Base-by-base conservation (phyloP, 2,888 invertebrate species). In the Strigamia transsilvanica region DNA sequence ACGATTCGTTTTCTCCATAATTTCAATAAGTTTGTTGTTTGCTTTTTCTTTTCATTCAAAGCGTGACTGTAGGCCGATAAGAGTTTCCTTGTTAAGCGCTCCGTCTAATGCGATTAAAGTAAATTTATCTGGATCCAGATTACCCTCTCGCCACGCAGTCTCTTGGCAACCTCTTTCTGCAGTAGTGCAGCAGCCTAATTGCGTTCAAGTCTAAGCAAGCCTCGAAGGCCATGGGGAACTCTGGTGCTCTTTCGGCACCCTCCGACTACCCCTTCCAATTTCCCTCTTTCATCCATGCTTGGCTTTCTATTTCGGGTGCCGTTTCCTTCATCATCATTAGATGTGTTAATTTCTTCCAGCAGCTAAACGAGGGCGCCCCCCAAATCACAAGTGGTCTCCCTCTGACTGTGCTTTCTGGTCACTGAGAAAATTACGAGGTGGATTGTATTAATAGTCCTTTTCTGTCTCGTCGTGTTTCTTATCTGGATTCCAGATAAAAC, bases 121-220 rank as follows among this genome's bases (percentile, higher is more conserved):
- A 73, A 73, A 73, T 73, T 73, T 73, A 73, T 73, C 73, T 73
- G 32, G 73, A 73, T 23, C 73, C 73, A 73, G 73, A 73, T 73
- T 73, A 73, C 73, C 73, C 73, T 73, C 73, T 73, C 73, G 73
- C 73, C 73, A 73, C 73, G 73, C 73, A 73, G 73, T 73, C 73
- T 73, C 32, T 27, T 73, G 73, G 73, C 73, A 73, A 73, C 73
- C 73, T 32, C 32, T 32, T 73, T 73, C 73, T 73, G 5, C 6
- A 18, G 73, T 32, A 27, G 73, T 27, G 73, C 73, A 73, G 27
- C 61, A 73, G 27, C 73, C 73, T 73, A 73, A 73, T 73, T 73
- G 73, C 32, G 73, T 73, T 73, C 73, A 73, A 73, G 73, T 32
- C 73, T 73, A 32, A 56, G 56, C 56, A 56, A 56, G 56, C 56